Percentiles rank a stretch among this genome's conserved stretches.
phyloP scores from a whole-genome alignment of 2,888 invertebrate genomes.

The Zeuzera pyrina region DNA sequence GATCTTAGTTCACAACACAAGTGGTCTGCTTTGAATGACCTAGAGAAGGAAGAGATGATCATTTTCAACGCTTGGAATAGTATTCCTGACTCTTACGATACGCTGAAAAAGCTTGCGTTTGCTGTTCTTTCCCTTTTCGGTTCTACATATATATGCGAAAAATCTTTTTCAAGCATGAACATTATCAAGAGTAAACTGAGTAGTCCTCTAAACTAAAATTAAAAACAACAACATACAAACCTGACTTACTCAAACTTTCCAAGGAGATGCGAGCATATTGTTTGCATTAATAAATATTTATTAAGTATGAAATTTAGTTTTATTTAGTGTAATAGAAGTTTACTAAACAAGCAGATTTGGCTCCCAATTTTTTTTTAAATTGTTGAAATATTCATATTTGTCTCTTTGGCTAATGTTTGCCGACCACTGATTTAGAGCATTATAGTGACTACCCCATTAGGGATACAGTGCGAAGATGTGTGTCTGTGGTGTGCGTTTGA shows the following conservation, averaged over 20 bases:
- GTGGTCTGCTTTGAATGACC: constrained; percentile 14
- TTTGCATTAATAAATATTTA: constrained; percentile 5
- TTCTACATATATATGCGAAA: constrained; percentile 12
- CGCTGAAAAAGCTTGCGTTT: constrained; percentile 11
- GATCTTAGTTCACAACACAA: constrained; percentile 14
- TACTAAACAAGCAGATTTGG: too few relatives aligned
- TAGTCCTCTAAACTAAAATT: constrained; percentile 4
- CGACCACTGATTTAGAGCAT: too few relatives aligned
- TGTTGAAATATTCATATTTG: too few relatives aligned
- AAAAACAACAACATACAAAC: constrained; percentile 14
- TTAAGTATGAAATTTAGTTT: too few relatives aligned
- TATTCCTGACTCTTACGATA: too few relatives aligned
- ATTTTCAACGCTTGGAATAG: constrained; percentile 15
- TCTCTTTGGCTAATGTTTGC: too few relatives aligned
- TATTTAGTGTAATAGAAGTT: too few relatives aligned
- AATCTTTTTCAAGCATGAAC: constrained; percentile 18
- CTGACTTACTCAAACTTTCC: constrained; percentile 8
- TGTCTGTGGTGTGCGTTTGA: too few relatives aligned
- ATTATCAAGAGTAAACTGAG: constrained; percentile 15
- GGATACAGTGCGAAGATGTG: too few relatives aligned
- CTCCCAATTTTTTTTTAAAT: too few relatives aligned
- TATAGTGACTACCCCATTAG: too few relatives aligned
- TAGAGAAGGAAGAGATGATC: constrained; percentile 14
- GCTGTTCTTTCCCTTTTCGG: constrained; percentile 8
- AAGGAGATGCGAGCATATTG: constrained; percentile 6